These are phyloP conservation scores for Platichthys stellatus DNA, from an alignment of 2,113 vertebrate species.

Conservation along the genomic window DNA sequence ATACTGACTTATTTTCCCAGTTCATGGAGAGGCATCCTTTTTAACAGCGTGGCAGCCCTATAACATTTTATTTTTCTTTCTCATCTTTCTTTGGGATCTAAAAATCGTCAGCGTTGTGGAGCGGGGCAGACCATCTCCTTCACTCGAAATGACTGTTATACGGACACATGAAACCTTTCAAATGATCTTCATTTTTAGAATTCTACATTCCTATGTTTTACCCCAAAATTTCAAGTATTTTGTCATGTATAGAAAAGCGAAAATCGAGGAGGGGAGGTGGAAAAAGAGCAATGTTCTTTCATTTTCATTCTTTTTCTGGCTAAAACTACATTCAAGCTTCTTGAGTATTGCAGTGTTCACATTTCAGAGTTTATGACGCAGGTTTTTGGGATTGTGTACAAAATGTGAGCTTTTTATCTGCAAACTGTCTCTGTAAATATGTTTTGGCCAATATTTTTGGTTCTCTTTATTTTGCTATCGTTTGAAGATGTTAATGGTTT, in stretches of 20 bases:
- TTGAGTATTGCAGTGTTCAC: conserved; percentile 79
- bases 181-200: conserved; percentile 74
- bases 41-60: conserved; percentile 78
- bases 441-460: conserved; percentile 80
- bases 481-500: conserved; percentile 85
- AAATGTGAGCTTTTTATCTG: conserved; percentile 82
- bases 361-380: conserved; percentile 78
- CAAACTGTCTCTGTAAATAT: conserved; percentile 83
- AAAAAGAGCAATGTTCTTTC: conserved; percentile 71
- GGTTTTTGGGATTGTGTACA: conserved; percentile 79
- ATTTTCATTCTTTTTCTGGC: conserved; percentile 76
- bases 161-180: conserved; percentile 80
- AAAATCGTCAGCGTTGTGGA: conserved; percentile 61
- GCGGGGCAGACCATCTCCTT: conserved; percentile 66
- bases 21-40: conserved; percentile 74
- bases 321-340: conserved; percentile 76
- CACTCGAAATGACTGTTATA: conserved; percentile 79
- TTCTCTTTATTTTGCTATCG: conserved; percentile 85
- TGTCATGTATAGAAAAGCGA: conserved; percentile 80
- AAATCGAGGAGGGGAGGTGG: conserved; percentile 69
- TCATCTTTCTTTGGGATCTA: conserved; percentile 74
- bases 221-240: conserved; percentile 79
- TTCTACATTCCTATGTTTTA: conserved; percentile 82
- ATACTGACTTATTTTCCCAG: conserved; percentile 76
- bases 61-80: conserved; percentile 72